phyloP scores from a whole-genome alignment of 2,888 invertebrate genomes.

The Cyaniris semiargus region DNA sequence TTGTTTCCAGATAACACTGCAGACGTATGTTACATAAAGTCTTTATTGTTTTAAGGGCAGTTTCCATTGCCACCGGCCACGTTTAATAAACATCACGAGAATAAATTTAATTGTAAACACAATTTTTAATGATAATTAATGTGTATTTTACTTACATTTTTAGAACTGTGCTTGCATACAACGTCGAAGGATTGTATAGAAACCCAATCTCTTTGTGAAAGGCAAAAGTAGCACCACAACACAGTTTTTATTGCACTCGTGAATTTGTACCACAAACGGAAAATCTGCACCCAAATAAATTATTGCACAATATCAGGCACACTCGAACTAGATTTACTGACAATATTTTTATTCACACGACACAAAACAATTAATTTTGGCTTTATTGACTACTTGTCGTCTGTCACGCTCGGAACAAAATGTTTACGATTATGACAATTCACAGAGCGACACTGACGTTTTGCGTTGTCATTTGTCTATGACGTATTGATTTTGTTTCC shows the following conservation, averaged over 20 bases:
- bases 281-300: slow-evolving; percentile 33
- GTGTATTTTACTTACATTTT: slow-evolving; percentile 52
- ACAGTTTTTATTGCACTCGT: slow-evolving; percentile 45
- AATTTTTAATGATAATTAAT: background rate
- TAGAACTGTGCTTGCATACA: slow-evolving; percentile 46
- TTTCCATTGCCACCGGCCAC: slow-evolving; percentile 12
- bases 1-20: background rate
- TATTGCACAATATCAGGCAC: slow-evolving; percentile 5
- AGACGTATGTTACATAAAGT: slow-evolving; percentile 15
- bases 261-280: background rate
- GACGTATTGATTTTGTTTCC: background rate
- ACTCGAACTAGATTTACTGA: slow-evolving; percentile 10
- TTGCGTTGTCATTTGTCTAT: slow-evolving; percentile 13
- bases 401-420: slow-evolving; percentile 16
- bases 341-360: slow-evolving; percentile 26
- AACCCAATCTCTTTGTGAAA: slow-evolving; percentile 67
- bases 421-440: background rate
- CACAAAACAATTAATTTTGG: slow-evolving; percentile 11
- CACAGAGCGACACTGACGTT: background rate
- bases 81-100: background rate
- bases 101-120: background rate
- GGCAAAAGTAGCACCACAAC: slow-evolving; percentile 46
- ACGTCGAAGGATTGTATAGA: slow-evolving; percentile 50
- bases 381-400: slow-evolving; percentile 15
- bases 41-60: background rate